These are phyloP conservation scores for Chloropsis hardwickii DNA, from an alignment of 2,113 vertebrate genomes.

Conservation along the genomic window DNA sequence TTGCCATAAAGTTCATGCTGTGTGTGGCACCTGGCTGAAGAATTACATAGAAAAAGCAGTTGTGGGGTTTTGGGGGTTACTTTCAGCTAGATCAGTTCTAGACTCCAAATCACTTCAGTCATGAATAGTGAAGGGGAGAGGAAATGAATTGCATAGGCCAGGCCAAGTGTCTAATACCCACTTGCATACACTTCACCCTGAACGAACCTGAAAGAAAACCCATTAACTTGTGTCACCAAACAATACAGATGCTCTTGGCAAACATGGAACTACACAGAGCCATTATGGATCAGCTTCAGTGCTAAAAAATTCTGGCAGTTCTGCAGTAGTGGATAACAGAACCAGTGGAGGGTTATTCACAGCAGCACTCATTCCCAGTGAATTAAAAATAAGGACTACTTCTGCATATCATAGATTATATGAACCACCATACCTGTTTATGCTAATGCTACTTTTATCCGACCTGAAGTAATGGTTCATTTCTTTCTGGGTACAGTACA, in stretches of 20 bases:
- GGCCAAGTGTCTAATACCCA: not conserved
- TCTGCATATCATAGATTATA: not conserved
- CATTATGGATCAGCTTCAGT: not conserved
- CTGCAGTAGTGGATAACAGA: not conserved
- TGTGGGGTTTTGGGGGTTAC: not conserved
- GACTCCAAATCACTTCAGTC: not conserved
- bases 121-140: not conserved
- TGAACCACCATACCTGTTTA: not conserved
- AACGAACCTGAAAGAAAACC: not conserved
- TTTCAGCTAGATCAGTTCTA: not conserved
- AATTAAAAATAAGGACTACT: not conserved
- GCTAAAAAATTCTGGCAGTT: not conserved
- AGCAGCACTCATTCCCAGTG: not conserved
- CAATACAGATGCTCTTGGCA: not conserved
- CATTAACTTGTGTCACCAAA: not conserved
- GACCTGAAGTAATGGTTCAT: not conserved
- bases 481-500: not conserved
- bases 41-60: not conserved
- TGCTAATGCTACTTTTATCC: not conserved
- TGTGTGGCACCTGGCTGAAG: not conserved
- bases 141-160: not conserved
- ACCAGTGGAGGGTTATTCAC: not conserved
- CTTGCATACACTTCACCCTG: not conserved
- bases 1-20: not conserved
- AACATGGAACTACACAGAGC: not conserved